Evolutionary conservation across 2,888 invertebrate genomes (phyloP).

Genomic region (Chymomyza caudatula): DNA sequence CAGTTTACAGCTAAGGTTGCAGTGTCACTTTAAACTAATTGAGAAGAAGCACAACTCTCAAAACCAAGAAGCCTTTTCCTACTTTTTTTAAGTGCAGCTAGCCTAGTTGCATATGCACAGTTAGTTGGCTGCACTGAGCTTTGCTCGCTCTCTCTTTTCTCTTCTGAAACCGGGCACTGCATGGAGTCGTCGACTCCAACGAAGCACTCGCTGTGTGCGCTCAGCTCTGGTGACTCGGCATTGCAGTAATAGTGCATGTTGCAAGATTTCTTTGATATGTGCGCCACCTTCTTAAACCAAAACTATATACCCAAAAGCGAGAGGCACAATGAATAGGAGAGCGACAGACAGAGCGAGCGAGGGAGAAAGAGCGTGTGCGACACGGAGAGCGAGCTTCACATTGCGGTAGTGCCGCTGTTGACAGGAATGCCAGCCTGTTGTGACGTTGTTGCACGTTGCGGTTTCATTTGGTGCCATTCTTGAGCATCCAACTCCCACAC

Average conservation of each 20-base stretch:
- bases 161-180: neutral
- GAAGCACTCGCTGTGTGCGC: constrained; percentile 14
- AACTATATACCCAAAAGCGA: neutral
- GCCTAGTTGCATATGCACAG: neutral
- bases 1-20: no score
- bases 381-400: neutral
- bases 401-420: constrained; percentile 13
- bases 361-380: neutral
- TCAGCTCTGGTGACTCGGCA: constrained; percentile 20
- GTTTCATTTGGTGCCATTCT: constrained; percentile 10
- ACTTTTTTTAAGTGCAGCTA: neutral
- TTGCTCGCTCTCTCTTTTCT: neutral
- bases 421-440: constrained; percentile 24
- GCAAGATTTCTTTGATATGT: constrained; percentile 1
- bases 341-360: constrained; percentile 13
- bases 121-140: neutral
- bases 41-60: neutral
- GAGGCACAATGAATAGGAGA: constrained; percentile 28
- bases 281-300: constrained; percentile 47
- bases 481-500: constrained; percentile 1
- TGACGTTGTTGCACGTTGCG: neutral
- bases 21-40: no score
- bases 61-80: neutral
- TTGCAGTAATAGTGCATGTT: constrained; percentile 28
- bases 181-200: constrained; percentile 20